Percentiles rank a stretch among this genome's conserved stretches.
phyloP scores from a whole-genome alignment of 2,888 invertebrate genomes.

The Philhelius pedissequus region DNA sequence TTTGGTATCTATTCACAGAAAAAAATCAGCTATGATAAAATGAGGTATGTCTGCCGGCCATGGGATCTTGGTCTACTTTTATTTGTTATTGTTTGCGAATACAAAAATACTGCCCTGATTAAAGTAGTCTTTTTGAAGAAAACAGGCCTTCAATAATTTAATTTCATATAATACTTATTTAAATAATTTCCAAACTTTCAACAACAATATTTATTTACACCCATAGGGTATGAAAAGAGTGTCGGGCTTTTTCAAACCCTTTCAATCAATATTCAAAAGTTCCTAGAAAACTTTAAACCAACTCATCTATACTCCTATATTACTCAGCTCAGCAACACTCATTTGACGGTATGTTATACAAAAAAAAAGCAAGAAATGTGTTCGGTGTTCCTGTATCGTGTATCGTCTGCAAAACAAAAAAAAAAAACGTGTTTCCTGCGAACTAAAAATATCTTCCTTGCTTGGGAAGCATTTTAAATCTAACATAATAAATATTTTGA shows the following conservation, averaged over 20 bases:
- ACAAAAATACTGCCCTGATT: too few relatives aligned
- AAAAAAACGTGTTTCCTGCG: constrained; percentile 41
- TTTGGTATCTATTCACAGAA: too few relatives aligned
- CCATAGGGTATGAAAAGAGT: constrained; percentile 74
- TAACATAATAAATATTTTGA: background rate
- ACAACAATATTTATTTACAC: constrained; percentile 34
- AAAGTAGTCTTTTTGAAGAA: too few relatives aligned
- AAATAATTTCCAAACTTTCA: background rate
- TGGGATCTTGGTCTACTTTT: too few relatives aligned
- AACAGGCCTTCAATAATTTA: background rate
- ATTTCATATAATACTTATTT: background rate
- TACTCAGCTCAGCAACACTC: constrained; percentile 28
- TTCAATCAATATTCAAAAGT: constrained; percentile 75
- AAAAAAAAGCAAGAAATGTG: background rate
- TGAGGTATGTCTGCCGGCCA: too few relatives aligned
- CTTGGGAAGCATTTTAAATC: background rate
- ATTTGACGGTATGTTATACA: constrained; percentile 55
- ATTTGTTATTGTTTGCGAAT: too few relatives aligned
- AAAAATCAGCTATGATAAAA: too few relatives aligned
- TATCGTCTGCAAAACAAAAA: constrained; percentile 54
- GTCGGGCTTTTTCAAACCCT: constrained; percentile 75
- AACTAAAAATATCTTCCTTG: constrained; percentile 9
- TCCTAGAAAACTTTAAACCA: constrained; percentile 55
- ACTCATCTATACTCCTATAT: constrained; percentile 15
- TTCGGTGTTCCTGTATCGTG: constrained; percentile 50